Base-by-base conservation (phyloP, 2,113 vertebrate genomes). In the Taurulus bubalis region DNA sequence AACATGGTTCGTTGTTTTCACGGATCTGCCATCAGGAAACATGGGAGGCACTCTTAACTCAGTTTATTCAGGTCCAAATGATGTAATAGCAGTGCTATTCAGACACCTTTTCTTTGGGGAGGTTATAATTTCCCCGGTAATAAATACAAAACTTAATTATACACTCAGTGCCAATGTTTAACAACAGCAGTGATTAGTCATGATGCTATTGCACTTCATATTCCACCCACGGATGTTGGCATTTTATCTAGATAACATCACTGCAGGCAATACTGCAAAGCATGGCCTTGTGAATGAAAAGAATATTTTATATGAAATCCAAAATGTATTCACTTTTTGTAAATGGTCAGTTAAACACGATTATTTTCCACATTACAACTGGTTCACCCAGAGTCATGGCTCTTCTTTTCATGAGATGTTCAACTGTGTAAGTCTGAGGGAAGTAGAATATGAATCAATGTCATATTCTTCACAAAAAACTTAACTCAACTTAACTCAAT, bases 91-190 rank as follows among this genome's bases (percentile, higher is more conserved):
- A 51, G 22, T 60, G 76, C 82, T 28, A 40, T 71, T 73, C 51
- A 77, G 30, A 51, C 36, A 7, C 11, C 20, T 75, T 71, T n/a
- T 71, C 20, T 68, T 58, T 72, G 1, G 7, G 22, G n/a, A 24
- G 22, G 15, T 58, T 58, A 24, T 51, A 26, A 74, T 77, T 24
- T 77, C 4, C 28, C 8, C 60, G 32, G 64, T 76, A 75, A 72
- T 80, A 60, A 16, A 80, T 42, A 53, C 26, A 60, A 53, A 45
- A 79, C 73, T 75, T 81, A 10, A 75, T 79, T 79, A 71, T 38
- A 36, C 28, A 76, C 7, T 16, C 20, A 28, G 40, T 84, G 62
- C 24, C 71, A 84, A 69, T 73, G 36, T 66, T 45, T 53, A 76
- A 77, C 20, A 68, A 32, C 70, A 66, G 40, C 34, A 36, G 8